These are phyloP conservation scores for Poecilia picta DNA, from an alignment of 2,797 vertebrate genomes.

Conservation along the genomic window DNA sequence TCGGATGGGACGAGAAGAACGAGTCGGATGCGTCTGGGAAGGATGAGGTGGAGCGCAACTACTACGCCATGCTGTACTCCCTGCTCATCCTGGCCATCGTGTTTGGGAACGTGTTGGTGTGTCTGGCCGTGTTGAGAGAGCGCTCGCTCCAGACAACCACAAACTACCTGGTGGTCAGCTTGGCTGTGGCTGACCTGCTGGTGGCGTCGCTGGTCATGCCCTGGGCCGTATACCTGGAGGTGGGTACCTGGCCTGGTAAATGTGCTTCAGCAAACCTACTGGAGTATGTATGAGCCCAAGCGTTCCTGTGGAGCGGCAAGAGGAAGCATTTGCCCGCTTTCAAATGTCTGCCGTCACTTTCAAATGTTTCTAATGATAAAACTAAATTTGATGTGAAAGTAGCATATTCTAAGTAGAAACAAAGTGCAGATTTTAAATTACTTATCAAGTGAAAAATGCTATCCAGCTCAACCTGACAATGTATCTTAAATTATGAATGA, in stretches of 20 bases:
- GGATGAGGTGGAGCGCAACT: slow-evolving; percentile 74
- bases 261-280: not conserved
- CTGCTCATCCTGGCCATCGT: slow-evolving; percentile 90
- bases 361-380: not conserved
- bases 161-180: slow-evolving; percentile 94
- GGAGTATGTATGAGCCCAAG: not conserved
- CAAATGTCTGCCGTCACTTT: not conserved
- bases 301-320: not conserved
- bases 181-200: slow-evolving; percentile 92
- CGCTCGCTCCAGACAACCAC: slow-evolving; percentile 91
- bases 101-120: slow-evolving; percentile 93
- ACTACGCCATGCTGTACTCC: slow-evolving; percentile 90
- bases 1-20: slow-evolving; percentile 71
- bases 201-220: slow-evolving; percentile 95
- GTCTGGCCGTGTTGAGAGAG: slow-evolving; percentile 90
- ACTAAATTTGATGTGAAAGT: not conserved
- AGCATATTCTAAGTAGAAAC: not conserved
- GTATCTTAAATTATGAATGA: not conserved
- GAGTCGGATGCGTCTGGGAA: slow-evolving; percentile 30
- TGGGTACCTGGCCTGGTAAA: slow-evolving; percentile 67
- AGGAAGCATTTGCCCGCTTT: not conserved
- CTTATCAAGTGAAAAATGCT: not conserved
- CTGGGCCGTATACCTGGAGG: slow-evolving; percentile 95
- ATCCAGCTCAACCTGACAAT: not conserved
- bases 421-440: not conserved